Evolutionary conservation across 1,140 invertebrate species (phyloP).

Genomic region (Bombus terrestris): DNA sequence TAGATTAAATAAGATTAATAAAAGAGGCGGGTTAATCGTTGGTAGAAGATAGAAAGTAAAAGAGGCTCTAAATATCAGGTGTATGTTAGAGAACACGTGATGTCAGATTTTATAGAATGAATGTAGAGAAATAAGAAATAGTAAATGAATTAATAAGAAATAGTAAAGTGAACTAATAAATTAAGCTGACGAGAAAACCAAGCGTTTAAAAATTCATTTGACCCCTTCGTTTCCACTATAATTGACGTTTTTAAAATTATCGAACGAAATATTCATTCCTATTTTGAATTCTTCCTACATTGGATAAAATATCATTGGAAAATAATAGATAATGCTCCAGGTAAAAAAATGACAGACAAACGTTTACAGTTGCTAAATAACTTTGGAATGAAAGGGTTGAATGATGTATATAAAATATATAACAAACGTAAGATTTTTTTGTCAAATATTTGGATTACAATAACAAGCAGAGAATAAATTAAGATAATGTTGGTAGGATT

Average conservation of each 20-base stretch:
- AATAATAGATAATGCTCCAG: neutral
- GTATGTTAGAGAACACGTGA: slow-evolving; percentile 4
- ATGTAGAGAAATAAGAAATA: no score
- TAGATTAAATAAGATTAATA: slow-evolving; percentile 62
- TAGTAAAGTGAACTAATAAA: neutral
- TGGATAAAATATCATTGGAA: neutral
- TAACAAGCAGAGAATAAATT: neutral
- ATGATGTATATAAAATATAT: neutral
- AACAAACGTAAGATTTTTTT: neutral
- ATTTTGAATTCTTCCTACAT: neutral
- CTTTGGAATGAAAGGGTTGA: neutral
- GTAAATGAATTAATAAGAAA: no score
- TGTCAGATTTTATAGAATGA: slow-evolving; percentile 14
- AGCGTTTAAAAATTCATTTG: neutral
- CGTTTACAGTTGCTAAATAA: neutral
- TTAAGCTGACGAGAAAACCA: neutral
- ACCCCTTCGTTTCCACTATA: neutral
- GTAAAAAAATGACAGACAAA: neutral
- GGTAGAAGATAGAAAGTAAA: neutral
- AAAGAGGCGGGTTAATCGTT: neutral
- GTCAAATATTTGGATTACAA: neutral
- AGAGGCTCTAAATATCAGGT: slow-evolving; percentile 9
- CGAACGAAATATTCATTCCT: neutral
- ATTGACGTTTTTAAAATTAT: neutral
- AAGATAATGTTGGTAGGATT: neutral